Conservation (phyloP, 2,888 invertebrate species). For the Iphiclides podalirius region DNA sequence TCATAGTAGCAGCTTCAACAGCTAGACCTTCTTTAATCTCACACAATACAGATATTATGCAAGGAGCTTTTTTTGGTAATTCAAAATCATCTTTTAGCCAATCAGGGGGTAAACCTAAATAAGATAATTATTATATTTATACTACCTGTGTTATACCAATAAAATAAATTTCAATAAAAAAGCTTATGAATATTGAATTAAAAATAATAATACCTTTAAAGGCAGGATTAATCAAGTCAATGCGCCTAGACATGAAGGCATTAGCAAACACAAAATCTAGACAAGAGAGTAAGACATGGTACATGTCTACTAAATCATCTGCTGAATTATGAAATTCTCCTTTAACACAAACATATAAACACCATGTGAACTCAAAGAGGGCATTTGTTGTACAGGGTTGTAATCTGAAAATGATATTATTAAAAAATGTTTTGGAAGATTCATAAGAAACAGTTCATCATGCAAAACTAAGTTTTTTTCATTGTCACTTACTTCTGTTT, state of each 20-base stretch:
- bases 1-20: constrained; percentile 94
- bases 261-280: constrained; percentile 95
- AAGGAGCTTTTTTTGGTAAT: constrained; percentile 84
- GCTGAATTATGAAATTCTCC: constrained; percentile 92
- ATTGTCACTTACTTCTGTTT: constrained; percentile 39
- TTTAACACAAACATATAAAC: constrained; percentile 93
- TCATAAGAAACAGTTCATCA: too few species aligned
- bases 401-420: constrained; percentile 82
- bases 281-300: constrained; percentile 93
- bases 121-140: constrained; percentile 12
- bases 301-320: constrained; percentile 96
- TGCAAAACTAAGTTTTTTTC: too few species aligned
- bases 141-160: too few species aligned
- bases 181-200: too few species aligned
- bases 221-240: constrained; percentile 91
- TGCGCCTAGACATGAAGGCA: constrained; percentile 87
- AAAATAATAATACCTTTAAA: constrained; percentile 83
- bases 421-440: constrained; percentile 1
- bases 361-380: constrained; percentile 96
- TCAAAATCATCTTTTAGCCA: constrained; percentile 81
- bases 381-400: constrained; percentile 89
- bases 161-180: too few species aligned
- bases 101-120: constrained; percentile 84
- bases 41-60: constrained; percentile 91
- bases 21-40: constrained; percentile 89